A percentile compares a stretch with the other conserved stretches of the same genome.
Evolutionary conservation across 2,113 vertebrate genomes (phyloP).

Genomic region (Crotophaga sulcirostris): DNA sequence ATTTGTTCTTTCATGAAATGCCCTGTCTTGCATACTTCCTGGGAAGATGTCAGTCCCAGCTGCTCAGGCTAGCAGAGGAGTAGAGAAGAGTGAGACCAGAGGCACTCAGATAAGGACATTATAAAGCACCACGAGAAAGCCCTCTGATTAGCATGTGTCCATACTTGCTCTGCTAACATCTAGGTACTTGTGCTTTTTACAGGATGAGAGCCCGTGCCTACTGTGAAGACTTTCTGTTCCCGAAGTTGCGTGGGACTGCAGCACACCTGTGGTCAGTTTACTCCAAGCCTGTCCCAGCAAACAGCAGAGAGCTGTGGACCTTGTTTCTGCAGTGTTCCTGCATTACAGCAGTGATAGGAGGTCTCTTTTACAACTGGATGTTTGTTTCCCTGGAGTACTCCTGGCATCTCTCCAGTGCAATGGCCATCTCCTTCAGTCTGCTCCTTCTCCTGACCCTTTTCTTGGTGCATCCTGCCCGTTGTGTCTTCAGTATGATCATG

Average conservation of each 20-base stretch:
- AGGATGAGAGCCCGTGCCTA: not conserved
- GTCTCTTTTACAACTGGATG: slow-evolving; percentile 85
- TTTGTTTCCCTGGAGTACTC: slow-evolving; percentile 76
- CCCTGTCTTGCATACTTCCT: not conserved
- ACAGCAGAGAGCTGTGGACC: slow-evolving; percentile 69
- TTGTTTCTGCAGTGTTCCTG: slow-evolving; percentile 80
- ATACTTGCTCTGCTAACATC: not conserved
- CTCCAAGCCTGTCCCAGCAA: slow-evolving; percentile 77
- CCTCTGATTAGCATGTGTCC: not conserved
- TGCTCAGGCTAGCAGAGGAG: not conserved
- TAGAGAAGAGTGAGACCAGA: not conserved
- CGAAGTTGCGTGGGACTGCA: not conserved
- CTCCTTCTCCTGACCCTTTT: slow-evolving; percentile 75
- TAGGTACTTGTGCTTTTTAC: not conserved
- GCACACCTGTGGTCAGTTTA: slow-evolving; percentile 81
- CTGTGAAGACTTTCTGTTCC: slow-evolving; percentile 17
- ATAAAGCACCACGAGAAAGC: not conserved
- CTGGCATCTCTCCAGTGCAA: not conserved
- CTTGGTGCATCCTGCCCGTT: slow-evolving; percentile 87
- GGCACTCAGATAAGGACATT: not conserved
- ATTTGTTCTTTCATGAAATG: not conserved
- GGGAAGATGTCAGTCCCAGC: not conserved
- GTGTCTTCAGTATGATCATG: slow-evolving; percentile 84
- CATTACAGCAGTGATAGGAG: slow-evolving; percentile 56
- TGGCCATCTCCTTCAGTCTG: slow-evolving; percentile 67